Evolutionary conservation across 2,797 vertebrate genomes (phyloP).

Genomic region (Varecia variegata): DNA sequence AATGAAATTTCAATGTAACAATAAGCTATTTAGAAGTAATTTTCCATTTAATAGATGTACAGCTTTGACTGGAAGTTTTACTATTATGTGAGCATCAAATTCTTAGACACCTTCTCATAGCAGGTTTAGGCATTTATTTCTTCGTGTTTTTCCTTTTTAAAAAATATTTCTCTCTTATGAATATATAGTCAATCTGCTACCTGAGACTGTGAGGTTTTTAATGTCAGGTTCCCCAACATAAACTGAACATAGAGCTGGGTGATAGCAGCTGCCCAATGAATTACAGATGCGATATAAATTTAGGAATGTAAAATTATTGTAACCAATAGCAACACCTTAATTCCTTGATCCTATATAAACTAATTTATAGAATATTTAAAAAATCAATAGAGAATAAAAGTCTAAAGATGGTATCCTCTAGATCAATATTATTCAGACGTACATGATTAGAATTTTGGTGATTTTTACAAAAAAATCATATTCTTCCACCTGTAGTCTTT

Average conservation of each 20-base stretch:
- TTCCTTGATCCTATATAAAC: background rate
- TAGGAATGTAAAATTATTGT: background rate
- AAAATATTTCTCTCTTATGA: background rate
- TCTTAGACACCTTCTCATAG: background rate
- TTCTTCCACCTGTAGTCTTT: background rate
- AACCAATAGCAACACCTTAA: background rate
- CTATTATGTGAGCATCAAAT: background rate
- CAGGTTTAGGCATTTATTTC: background rate
- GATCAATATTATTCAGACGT: background rate
- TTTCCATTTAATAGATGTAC: background rate
- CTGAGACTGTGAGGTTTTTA: background rate
- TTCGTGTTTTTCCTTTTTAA: background rate
- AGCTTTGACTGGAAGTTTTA: background rate
- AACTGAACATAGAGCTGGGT: background rate
- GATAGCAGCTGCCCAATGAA: background rate
- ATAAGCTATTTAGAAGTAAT: background rate
- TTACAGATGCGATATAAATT: background rate
- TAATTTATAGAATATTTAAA: background rate
- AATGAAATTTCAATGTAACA: background rate
- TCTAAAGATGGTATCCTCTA: background rate
- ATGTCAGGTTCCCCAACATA: background rate
- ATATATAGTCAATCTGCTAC: background rate
- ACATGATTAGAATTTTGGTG: background rate
- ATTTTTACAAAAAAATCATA: background rate
- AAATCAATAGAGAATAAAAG: background rate